These are phyloP conservation scores for Monoplex corrugatus DNA, from an alignment of 2,888 invertebrate genomes.

Conservation along the genomic window DNA sequence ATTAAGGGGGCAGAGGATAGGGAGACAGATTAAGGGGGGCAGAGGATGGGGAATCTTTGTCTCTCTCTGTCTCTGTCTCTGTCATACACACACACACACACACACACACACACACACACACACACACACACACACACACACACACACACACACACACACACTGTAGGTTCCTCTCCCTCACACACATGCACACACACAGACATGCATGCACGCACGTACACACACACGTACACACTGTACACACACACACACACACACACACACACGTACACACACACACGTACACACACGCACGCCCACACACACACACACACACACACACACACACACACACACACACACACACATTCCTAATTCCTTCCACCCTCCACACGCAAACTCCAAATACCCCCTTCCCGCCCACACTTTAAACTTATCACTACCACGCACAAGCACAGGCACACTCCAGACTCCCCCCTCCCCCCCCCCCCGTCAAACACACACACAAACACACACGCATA, in stretches of 20 bases:
- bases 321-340: background rate
- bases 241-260: background rate
- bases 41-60: too few relatives aligned
- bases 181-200: background rate
- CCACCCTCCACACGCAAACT: too few relatives aligned
- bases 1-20: too few relatives aligned
- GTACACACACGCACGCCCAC: background rate
- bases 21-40: too few relatives aligned
- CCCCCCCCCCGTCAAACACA: too few relatives aligned
- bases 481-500: too few relatives aligned
- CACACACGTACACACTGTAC: background rate
- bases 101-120: too few relatives aligned
- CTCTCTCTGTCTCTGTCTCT: too few relatives aligned
- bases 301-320: background rate
- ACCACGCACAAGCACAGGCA: too few relatives aligned
- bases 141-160: background rate
- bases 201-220: background rate
- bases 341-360: background rate
- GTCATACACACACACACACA: background rate
- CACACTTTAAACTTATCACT: too few relatives aligned
- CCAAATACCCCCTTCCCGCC: too few relatives aligned
- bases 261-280: background rate
- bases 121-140: background rate
- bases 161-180: background rate
- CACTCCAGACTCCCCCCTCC: too few relatives aligned